Percentiles rank a stretch among this genome's conserved stretches.
Conservation (phyloP, 1,140 invertebrate genomes). For the Mamestra configurata region DNA sequence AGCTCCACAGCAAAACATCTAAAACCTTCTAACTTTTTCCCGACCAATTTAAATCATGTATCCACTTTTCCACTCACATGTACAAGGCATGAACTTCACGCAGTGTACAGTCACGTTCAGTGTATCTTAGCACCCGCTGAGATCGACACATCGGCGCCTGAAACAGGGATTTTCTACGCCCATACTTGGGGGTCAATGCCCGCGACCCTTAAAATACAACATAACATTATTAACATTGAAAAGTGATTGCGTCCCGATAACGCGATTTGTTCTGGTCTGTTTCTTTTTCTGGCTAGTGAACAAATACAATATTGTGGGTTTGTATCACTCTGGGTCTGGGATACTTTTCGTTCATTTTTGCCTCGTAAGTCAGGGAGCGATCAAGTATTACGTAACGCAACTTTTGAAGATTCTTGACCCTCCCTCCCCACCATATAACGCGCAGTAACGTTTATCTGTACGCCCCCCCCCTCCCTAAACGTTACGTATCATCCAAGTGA, state of each 20-base stretch:
- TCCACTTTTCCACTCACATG: conserved; percentile 16
- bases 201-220: conserved; percentile 32
- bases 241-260: conserved; percentile 8
- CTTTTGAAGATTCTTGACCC: too few relatives aligned
- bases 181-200: conserved; percentile 25
- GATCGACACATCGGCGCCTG: conserved; percentile 46
- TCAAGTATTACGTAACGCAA: too few relatives aligned
- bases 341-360: too few relatives aligned
- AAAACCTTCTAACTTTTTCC: not conserved
- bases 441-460: too few relatives aligned
- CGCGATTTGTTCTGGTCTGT: conserved; percentile 7
- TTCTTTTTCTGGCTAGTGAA: not conserved
- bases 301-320: not conserved
- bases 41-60: not conserved
- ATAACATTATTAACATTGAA: conserved; percentile 26
- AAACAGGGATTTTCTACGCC: conserved; percentile 24
- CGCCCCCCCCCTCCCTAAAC: too few relatives aligned
- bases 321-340: not conserved
- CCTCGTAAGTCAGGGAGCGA: too few relatives aligned
- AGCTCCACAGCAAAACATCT: not conserved
- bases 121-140: conserved; percentile 44
- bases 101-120: conserved; percentile 16
- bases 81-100: conserved; percentile 18
- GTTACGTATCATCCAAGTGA: too few relatives aligned
- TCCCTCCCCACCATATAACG: too few relatives aligned